Evolutionary conservation across 2,113 vertebrate genomes (phyloP).

Genomic region (Peromyscus californicus): DNA sequence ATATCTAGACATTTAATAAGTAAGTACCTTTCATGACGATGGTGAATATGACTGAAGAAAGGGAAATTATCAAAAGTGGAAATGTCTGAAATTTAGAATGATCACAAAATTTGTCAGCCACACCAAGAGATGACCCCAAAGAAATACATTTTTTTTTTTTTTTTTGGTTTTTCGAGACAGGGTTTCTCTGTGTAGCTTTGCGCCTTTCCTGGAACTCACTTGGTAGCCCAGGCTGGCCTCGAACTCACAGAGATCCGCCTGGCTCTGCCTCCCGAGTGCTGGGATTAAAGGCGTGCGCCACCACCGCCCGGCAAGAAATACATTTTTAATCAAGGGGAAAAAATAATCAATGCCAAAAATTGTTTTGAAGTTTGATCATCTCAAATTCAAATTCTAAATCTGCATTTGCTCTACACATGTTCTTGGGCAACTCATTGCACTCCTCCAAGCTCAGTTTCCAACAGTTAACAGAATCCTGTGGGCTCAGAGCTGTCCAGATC

Average conservation of each 20-base stretch:
- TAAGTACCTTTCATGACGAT: neutral
- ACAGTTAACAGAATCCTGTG: neutral
- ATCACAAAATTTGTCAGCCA: neutral
- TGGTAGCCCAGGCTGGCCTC: too few relatives aligned
- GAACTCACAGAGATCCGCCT: too few relatives aligned
- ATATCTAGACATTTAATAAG: neutral
- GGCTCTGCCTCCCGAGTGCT: too few relatives aligned
- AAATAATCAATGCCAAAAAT: neutral
- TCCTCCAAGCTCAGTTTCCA: neutral
- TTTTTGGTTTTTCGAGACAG: too few relatives aligned
- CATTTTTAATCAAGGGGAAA: neutral
- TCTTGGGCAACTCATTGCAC: neutral
- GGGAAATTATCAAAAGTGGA: neutral
- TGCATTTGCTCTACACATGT: neutral
- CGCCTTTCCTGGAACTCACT: too few relatives aligned
- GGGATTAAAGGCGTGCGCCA: too few relatives aligned
- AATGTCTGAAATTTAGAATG: neutral
- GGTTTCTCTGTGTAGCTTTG: too few relatives aligned
- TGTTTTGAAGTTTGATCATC: neutral
- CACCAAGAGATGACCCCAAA: neutral
- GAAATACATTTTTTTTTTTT: too few relatives aligned
- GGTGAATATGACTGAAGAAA: too few relatives aligned
- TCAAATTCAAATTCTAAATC: neutral
- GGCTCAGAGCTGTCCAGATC: neutral
- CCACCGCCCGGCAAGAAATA: too few relatives aligned